These are phyloP conservation scores for Sebastes nivosus DNA, from an alignment of 2,797 vertebrate genomes.

Conservation along the genomic window DNA sequence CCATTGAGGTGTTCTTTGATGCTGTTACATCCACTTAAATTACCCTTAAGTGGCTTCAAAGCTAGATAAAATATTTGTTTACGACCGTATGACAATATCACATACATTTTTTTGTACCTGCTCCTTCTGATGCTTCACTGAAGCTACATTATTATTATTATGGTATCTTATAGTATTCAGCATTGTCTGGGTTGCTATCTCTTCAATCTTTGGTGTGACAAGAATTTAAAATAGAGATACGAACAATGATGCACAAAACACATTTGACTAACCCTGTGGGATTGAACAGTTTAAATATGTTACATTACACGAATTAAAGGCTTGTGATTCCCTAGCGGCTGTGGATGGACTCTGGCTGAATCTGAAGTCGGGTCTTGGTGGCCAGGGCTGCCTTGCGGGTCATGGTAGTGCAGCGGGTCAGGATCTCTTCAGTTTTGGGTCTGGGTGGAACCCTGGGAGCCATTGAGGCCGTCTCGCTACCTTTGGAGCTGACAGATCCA, in stretches of 20 bases:
- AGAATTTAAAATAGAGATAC: not conserved
- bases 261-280: not conserved
- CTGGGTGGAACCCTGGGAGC: too few species aligned
- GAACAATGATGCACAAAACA: not conserved
- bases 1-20: too few species aligned
- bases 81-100: not conserved
- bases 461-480: too few species aligned
- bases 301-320: not conserved
- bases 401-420: too few species aligned
- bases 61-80: not conserved
- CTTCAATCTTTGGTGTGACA: not conserved
- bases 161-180: not conserved
- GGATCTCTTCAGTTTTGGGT: too few species aligned
- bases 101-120: not conserved
- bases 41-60: not conserved
- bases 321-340: too few species aligned
- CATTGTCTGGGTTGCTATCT: not conserved
- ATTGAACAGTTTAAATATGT: conserved; percentile 2
- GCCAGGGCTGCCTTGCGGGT: too few species aligned
- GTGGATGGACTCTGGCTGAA: too few species aligned
- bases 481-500: too few species aligned
- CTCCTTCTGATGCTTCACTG: conserved; percentile 59
- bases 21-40: not conserved
- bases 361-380: too few species aligned
- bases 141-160: conserved; percentile 59